These are phyloP conservation scores for Smittia sp. DNA, from an alignment of 2,888 invertebrate species.

Conservation along the genomic window DNA sequence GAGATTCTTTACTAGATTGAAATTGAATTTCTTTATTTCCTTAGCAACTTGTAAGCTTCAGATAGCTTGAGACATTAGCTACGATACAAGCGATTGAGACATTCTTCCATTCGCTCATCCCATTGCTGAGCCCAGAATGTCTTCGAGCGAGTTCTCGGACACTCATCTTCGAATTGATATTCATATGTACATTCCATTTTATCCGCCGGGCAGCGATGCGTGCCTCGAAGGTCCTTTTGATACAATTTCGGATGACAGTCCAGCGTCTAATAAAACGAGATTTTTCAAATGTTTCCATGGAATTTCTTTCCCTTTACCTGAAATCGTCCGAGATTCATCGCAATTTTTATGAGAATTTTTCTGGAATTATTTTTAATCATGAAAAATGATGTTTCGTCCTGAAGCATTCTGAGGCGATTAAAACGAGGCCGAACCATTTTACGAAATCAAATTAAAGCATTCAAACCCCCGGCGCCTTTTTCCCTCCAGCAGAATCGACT, in stretches of 20 bases:
- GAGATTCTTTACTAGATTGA: no score
- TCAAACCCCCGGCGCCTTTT: not conserved
- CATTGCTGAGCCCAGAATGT: not conserved
- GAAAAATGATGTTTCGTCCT: not conserved
- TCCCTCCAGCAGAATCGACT: not conserved
- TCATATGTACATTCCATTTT: not conserved
- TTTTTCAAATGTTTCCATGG: no score
- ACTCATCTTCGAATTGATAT: not conserved
- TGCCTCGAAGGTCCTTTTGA: not conserved
- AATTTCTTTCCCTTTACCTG: no score
- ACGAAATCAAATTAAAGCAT: not conserved
- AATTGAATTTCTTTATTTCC: no score
- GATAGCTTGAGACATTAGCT: no score
- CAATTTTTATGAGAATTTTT: not conserved
- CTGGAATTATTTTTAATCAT: not conserved
- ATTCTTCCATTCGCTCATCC: not conserved
- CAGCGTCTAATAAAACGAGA: no score
- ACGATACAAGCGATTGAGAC: no score
- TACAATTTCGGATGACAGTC: not conserved
- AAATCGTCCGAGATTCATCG: no score
- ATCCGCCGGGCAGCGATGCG: not conserved
- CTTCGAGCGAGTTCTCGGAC: not conserved
- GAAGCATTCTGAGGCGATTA: not conserved
- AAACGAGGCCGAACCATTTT: not conserved
- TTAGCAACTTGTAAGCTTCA: no score